Evolutionary conservation across 2,113 vertebrate species (phyloP).

Genomic region (Notothenia coriiceps): DNA sequence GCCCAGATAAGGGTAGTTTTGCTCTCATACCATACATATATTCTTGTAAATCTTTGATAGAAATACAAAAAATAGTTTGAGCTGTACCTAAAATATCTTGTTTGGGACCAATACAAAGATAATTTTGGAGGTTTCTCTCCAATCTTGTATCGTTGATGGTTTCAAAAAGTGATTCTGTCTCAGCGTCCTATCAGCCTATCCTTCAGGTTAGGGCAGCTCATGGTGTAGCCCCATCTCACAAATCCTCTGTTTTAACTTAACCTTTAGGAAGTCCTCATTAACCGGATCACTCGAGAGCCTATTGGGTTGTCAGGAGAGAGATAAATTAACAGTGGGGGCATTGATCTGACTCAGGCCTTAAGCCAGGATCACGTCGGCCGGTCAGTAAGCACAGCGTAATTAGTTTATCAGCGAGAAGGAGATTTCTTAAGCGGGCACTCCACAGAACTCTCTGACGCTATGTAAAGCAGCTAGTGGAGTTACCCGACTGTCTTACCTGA

Average conservation of each 20-base stretch:
- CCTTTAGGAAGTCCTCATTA: conserved; percentile 87
- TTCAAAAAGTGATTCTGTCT: not conserved
- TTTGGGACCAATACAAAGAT: too few relatives aligned
- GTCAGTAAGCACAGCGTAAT: conserved; percentile 82
- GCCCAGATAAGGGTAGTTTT: too few relatives aligned
- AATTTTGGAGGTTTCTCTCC: too few relatives aligned
- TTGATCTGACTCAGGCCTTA: conserved; percentile 83
- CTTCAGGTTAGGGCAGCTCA: not conserved
- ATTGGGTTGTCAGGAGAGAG: conserved; percentile 81
- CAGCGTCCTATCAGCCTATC: conserved; percentile 3
- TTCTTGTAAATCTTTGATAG: too few relatives aligned
- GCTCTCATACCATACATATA: too few relatives aligned
- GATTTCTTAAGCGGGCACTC: conserved; percentile 82
- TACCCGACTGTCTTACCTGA: not conserved
- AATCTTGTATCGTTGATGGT: too few relatives aligned
- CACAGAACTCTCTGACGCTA: conserved; percentile 34
- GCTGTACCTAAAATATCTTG: too few relatives aligned
- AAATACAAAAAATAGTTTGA: too few relatives aligned
- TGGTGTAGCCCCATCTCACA: conserved; percentile 15
- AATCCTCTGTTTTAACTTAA: conserved; percentile 81
- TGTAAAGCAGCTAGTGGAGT: conserved; percentile 10
- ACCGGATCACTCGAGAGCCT: conserved; percentile 63
- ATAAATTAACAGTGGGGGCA: conserved; percentile 83
- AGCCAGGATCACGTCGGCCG: conserved; percentile 78
- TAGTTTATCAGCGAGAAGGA: conserved; percentile 82